phyloP scores from a whole-genome alignment of 2,797 vertebrate species.

The Nannoperca obscura region DNA sequence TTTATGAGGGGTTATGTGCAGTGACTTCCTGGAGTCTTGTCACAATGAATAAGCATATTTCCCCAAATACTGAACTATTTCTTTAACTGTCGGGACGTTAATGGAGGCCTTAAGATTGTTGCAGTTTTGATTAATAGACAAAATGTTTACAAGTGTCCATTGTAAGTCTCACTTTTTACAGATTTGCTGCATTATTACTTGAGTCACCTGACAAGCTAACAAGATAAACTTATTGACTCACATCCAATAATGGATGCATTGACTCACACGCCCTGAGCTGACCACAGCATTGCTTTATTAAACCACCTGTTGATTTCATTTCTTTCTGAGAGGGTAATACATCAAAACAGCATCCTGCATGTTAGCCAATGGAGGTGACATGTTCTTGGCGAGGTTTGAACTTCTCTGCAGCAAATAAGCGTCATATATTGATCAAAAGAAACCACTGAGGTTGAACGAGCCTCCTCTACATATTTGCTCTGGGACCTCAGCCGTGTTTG shows the following conservation, averaged over 20 bases:
- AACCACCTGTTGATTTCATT: constrained; percentile 45
- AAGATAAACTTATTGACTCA: constrained; percentile 1
- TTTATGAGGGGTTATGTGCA: too few relatives aligned
- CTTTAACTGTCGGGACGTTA: not conserved
- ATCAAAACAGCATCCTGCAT: constrained; percentile 40
- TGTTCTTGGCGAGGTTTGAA: constrained; percentile 50
- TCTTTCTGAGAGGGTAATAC: constrained; percentile 27
- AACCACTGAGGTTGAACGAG: constrained; percentile 41
- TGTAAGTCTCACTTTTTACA: not conserved
- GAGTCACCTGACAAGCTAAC: constrained; percentile 31
- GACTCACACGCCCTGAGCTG: constrained; percentile 29
- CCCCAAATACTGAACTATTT: not conserved
- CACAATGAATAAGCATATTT: not conserved
- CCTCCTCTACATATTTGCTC: constrained; percentile 59
- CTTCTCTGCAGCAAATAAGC: constrained; percentile 8
- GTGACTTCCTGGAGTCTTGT: not conserved
- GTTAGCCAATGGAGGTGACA: constrained; percentile 31
- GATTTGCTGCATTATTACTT: constrained; percentile 20
- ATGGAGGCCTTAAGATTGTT: not conserved
- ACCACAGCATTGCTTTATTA: constrained; percentile 14
- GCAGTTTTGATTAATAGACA: constrained; percentile 4
- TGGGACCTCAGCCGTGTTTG: constrained; percentile 65
- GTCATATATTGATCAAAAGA: constrained; percentile 55
- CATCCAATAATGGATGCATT: constrained; percentile 19
- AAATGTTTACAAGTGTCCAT: constrained; percentile 19